Base-by-base conservation (phyloP, 92 coral and sea anemone genomes). In the Palythoa caribaeorum region DNA sequence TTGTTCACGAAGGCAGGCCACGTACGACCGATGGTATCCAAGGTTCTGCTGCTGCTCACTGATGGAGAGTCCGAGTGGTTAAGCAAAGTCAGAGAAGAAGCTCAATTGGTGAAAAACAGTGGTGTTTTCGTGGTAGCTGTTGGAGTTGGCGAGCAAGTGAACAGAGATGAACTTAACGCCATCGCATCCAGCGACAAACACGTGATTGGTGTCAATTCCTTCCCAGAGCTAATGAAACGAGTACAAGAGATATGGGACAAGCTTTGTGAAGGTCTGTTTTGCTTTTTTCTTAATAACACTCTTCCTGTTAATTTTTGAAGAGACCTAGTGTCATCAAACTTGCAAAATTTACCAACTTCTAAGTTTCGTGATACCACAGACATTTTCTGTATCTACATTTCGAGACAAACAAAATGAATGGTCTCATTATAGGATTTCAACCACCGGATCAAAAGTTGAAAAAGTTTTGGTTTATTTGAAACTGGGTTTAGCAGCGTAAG, bases 51-150 rank as follows among this genome's bases (percentile, higher is more conserved):
- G 17, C 87, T 83, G 87, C 4, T 83, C 20, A 83, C 87, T 1
- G 87, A 83, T 12, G 87, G 87, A 68, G n/a, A 66, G 87, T 83
- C 87, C 2, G 87, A 83, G 38, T n/a, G 38, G 6, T 57, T 54
- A 11, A 51, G 12, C 50, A 39, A 57, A 6, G 83, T 78, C 12
- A 78, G 68, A 57, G 14, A 78, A 6, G 35, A 78, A 57, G 83
- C 83, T 44, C 17, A 15, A 50, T 38, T 37, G 20, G 9, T 91
- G 52, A 91, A 87, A 54, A 19, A 9, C 5, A 13, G 14, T 59
- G 93, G 91, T n/a, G 93, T 91, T 35, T 87, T 87, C 50, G 89
- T 91, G 65, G 62, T 91, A 73, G 91, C 93, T 20, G 93, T 91
- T 4, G 93, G 93, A 5, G 80, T 91, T 28, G 93, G 93, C 4